Conservation (phyloP, 2,888 invertebrate genomes). For the Endotricha flammealis region DNA sequence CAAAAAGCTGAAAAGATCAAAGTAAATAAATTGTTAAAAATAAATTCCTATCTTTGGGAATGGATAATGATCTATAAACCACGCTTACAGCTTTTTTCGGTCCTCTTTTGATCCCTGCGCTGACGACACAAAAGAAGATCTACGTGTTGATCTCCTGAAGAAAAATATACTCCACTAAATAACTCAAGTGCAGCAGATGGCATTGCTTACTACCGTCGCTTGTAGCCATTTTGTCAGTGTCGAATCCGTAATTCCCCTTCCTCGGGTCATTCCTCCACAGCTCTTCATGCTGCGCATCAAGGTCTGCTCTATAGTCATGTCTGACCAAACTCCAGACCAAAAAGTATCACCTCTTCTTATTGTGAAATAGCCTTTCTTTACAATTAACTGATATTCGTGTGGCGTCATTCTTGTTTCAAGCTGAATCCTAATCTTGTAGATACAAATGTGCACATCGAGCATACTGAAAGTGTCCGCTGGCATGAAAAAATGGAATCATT, state of each 20-base stretch:
- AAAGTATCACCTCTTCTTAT: constrained; percentile 26
- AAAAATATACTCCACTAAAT: too few species aligned
- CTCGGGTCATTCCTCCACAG: constrained; percentile 19
- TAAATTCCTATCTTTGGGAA: not conserved
- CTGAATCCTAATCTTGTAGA: constrained; percentile 22
- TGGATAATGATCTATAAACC: too few species aligned
- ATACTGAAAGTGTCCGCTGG: constrained; percentile 4
- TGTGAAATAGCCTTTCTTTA: constrained; percentile 30
- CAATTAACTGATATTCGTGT: constrained; percentile 14
- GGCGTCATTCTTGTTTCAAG: constrained; percentile 10
- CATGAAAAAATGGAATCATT: constrained; percentile 7
- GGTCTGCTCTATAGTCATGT: constrained; percentile 27
- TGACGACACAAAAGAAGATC: not conserved
- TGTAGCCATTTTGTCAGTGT: constrained; percentile 2
- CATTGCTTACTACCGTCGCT: too few species aligned
- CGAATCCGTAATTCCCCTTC: constrained; percentile 7
- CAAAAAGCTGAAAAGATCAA: too few species aligned
- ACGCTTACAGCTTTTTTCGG: too few species aligned
- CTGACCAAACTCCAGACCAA: constrained; percentile 26
- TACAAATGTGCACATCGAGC: constrained; percentile 23
- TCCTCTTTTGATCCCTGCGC: constrained; percentile 8
- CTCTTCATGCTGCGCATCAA: constrained; percentile 28
- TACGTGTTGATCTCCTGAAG: too few species aligned
- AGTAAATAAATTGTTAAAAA: too few species aligned
- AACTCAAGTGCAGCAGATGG: not conserved